Percentiles rank a stretch among this genome's conserved stretches.
Evolutionary conservation across 23 tunicate genomes (phyloP).

Genomic region (Ciona savignyi): DNA sequence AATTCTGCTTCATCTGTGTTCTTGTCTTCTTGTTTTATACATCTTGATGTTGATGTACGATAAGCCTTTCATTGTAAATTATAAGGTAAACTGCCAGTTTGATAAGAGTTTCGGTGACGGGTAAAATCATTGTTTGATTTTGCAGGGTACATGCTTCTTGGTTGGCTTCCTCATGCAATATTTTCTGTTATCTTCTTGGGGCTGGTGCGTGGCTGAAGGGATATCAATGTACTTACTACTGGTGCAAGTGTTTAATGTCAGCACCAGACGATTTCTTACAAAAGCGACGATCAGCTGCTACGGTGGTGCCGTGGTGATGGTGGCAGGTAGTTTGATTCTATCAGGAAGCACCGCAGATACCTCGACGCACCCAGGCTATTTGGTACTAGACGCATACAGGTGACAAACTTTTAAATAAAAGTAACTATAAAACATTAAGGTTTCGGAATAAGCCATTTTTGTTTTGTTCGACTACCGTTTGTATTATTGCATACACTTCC

Average conservation of each 20-base stretch:
- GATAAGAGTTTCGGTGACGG: too few species aligned
- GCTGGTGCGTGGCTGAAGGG: constrained; percentile 9
- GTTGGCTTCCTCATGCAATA: constrained; percentile 5
- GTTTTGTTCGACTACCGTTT: too few species aligned
- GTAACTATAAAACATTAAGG: too few species aligned
- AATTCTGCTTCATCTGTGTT: constrained; percentile 12
- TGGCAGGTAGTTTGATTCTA: background rate
- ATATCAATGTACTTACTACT: constrained; percentile 14
- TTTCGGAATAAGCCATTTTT: too few species aligned
- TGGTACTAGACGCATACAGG: background rate
- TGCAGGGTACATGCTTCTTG: constrained; percentile 7
- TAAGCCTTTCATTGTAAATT: background rate
- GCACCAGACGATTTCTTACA: constrained; percentile 11
- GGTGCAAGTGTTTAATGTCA: constrained; percentile 15
- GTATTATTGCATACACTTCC: too few species aligned
- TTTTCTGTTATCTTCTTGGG: constrained; percentile 11
- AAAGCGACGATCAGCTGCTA: constrained; percentile 13
- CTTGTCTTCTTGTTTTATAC: constrained; percentile 8
- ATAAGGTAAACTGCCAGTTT: background rate
- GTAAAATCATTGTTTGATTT: background rate
- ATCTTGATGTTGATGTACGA: background rate
- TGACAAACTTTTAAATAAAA: too few species aligned
- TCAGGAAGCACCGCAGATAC: background rate
- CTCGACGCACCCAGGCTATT: background rate
- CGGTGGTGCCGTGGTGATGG: constrained; percentile 1